Base-by-base conservation (phyloP, 1,140 invertebrate genomes). In the Caerostris darwini region DNA sequence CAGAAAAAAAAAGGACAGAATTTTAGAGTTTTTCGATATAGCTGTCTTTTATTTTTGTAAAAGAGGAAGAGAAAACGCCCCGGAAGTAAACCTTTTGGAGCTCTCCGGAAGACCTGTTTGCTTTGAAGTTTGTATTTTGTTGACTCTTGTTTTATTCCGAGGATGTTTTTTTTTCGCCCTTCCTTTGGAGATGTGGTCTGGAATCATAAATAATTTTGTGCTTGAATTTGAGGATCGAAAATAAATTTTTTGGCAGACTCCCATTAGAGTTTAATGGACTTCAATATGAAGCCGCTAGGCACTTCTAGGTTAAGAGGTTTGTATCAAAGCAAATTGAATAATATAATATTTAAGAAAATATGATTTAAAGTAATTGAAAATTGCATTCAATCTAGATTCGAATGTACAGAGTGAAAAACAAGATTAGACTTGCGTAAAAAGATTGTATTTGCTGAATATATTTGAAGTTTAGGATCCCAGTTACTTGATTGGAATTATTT, bases 51-150 rank as follows among this genome's bases (percentile, higher is more conserved):
- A 67, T 67, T 67, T 67, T 67, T 67, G 61, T n/a, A 4, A n/a
- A 67, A 67, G 34, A 34, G 61, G 61, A 67, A 67, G 61, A 67
- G 61, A 67, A 67, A 67, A 67, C 61, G 61, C 61, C 61, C 61
- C 61, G 61, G 61, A 67, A 67, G 61, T 67, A n/a, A 67, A 67
- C 61, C n/a, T 67, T 64, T n/a, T 67, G 34, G 34, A 34, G 34
- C 34, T 34, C 34, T 67, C 14, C 61, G 61, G 61, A 67, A 67
- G 61, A 67, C 61, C 61, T 67, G 61, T 67, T 67, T 67, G 61
- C 61, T 67, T 67, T 67, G 61, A 67, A n/a, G 61, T n/a, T 67
- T n/a, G n/a, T 67, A 67, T n/a, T 67, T 67, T 67, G 61, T 64
- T 64, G 14, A n/a, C n/a, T 67, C 61, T n/a, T 17, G 14, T 67